Conservation (phyloP, 1,140 invertebrate species). For the Daktulosphaira vitifoliae region DNA sequence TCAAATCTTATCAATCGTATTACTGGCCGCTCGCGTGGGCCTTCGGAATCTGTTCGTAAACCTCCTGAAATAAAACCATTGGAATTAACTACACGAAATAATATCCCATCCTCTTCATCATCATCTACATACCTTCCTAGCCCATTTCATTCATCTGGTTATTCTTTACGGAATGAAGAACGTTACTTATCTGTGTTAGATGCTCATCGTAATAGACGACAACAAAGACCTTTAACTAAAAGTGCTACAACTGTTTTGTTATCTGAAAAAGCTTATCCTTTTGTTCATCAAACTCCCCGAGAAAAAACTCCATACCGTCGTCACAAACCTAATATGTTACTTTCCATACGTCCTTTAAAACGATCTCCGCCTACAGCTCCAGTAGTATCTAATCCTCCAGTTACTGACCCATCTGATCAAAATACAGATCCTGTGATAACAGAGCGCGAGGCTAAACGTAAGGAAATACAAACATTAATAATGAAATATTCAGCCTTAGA, state of each 20-base stretch:
- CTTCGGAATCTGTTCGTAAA: conserved; percentile 46
- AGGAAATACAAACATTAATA: conserved; percentile 70
- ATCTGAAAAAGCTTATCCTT: conserved; percentile 59
- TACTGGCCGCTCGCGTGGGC: conserved; percentile 59
- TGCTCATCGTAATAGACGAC: conserved; percentile 17
- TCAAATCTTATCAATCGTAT: conserved; percentile 69
- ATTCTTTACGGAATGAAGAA: conserved; percentile 16
- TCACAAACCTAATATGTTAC: conserved; percentile 31
- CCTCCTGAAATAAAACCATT: conserved; percentile 23
- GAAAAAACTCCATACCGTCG: conserved; percentile 48
- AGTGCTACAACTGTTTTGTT: conserved; percentile 56
- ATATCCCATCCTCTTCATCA: conserved; percentile 11
- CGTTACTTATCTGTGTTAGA: conserved; percentile 18
- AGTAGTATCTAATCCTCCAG: conserved; percentile 46
- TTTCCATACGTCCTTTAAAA: conserved; percentile 29
- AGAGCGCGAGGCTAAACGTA: conserved; percentile 63
- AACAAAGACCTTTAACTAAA: conserved; percentile 45
- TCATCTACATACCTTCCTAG: conserved; percentile 22
- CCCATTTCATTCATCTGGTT: conserved; percentile 18
- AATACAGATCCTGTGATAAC: conserved; percentile 47
- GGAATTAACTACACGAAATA: conserved; percentile 10
- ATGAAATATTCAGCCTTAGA: conserved; percentile 60
- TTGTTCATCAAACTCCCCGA: conserved; percentile 42
- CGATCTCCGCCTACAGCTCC: conserved; percentile 32
- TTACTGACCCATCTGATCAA: conserved; percentile 38